Conservation (phyloP, 2,888 invertebrate genomes). For the Tachystola acroxantha region DNA sequence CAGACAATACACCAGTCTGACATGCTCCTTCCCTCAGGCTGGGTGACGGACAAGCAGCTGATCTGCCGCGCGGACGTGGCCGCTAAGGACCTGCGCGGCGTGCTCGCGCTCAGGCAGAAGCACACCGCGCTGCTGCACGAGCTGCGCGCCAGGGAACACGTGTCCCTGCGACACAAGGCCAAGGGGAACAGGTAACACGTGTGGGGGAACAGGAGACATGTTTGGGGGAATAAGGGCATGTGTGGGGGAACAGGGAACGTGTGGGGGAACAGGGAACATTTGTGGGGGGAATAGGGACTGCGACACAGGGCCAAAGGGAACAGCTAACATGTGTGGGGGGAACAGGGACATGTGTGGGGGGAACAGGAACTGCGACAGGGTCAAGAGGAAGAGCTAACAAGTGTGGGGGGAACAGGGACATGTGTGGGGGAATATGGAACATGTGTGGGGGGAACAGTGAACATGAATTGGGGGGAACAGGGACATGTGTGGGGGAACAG, state of each 20-base stretch:
- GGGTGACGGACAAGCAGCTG: slow-evolving; percentile 96
- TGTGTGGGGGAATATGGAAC: too few relatives aligned
- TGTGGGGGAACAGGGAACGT: slow-evolving; percentile 84
- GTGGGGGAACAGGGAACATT: slow-evolving; percentile 83
- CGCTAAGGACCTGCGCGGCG: slow-evolving; percentile 95
- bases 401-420: too few relatives aligned
- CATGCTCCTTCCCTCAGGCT: slow-evolving; percentile 71
- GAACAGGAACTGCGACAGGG: too few relatives aligned
- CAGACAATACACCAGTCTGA: not conserved
- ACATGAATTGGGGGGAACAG: slow-evolving; percentile 89
- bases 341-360: too few relatives aligned
- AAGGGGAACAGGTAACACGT: slow-evolving; percentile 84
- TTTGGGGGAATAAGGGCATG: too few relatives aligned
- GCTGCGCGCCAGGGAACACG: slow-evolving; percentile 83
- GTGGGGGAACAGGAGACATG: too few relatives aligned
- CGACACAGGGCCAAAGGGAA: slow-evolving; percentile 72
- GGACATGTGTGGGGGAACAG: slow-evolving; percentile 63
- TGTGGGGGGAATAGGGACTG: too few relatives aligned
- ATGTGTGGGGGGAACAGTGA: too few relatives aligned
- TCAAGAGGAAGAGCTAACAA: slow-evolving; percentile 85
- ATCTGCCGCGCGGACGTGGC: slow-evolving; percentile 95
- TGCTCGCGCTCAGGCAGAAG: slow-evolving; percentile 92
- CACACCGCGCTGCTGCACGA: slow-evolving; percentile 95
- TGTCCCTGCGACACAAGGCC: slow-evolving; percentile 55
- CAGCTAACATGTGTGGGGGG: slow-evolving; percentile 80